phyloP scores from a whole-genome alignment of 2,797 vertebrate species.

The Siniperca obscura region DNA sequence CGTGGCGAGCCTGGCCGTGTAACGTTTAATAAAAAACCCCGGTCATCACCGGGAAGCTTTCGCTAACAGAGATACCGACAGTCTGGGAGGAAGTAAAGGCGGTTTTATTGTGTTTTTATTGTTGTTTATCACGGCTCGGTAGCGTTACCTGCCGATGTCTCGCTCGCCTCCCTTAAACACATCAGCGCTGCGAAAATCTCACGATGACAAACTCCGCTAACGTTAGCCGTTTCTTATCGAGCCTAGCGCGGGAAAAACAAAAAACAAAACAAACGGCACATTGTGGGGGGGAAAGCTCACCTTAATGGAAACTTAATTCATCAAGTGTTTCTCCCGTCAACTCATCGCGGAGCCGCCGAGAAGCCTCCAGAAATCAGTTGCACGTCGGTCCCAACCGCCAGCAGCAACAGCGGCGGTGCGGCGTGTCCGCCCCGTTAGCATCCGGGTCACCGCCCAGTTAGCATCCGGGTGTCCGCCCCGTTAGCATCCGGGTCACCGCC shows the following conservation, averaged over 20 bases:
- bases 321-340: constrained; percentile 1
- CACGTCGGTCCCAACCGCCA: constrained; percentile 32
- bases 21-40: neutral
- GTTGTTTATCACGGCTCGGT: constrained; percentile 7
- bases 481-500: constrained; percentile 69
- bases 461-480: too few species aligned
- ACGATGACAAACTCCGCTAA: constrained; percentile 5
- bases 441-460: constrained; percentile 57
- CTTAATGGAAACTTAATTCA: constrained; percentile 46
- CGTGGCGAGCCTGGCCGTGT: neutral
- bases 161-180: constrained; percentile 28
- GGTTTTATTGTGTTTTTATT: neutral
- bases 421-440: constrained; percentile 78
- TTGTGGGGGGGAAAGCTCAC: constrained; percentile 11
- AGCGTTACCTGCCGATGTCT: constrained; percentile 15
- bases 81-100: fast-evolving
- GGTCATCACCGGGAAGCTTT: fast-evolving
- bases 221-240: neutral
- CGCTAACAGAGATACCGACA: fast-evolving
- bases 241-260: fast-evolving
- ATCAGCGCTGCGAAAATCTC: constrained; percentile 26
- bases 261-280: fast-evolving
- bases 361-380: constrained; percentile 36
- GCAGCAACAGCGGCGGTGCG: constrained; percentile 51
- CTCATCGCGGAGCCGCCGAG: constrained; percentile 16